Evolutionary conservation across 1,140 invertebrate genomes (phyloP).

Genomic region (Rhizoglyphus robini): DNA sequence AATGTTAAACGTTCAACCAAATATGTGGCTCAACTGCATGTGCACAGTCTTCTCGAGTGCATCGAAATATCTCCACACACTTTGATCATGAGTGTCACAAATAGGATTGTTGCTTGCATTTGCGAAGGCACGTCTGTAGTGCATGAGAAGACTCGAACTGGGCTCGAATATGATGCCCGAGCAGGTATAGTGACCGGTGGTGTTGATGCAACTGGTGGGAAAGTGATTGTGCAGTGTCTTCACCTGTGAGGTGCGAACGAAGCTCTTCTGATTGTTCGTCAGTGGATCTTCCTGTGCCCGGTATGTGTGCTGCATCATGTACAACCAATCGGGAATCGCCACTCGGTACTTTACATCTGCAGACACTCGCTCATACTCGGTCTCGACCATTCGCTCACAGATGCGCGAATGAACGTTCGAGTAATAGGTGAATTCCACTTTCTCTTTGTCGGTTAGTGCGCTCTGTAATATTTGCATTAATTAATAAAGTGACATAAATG

Average conservation of each 20-base stretch:
- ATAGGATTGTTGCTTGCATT: not conserved
- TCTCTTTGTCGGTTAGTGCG: not conserved
- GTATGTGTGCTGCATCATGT: slow-evolving; percentile 84
- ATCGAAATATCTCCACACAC: not conserved
- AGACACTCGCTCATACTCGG: slow-evolving; percentile 20
- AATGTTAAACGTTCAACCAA: no score
- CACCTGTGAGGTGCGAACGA: slow-evolving; percentile 75
- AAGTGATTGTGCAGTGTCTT: slow-evolving; percentile 83
- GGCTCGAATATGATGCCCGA: not conserved
- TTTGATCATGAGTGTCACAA: not conserved
- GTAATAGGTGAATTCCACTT: not conserved
- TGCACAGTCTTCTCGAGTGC: not conserved
- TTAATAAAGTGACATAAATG: no score
- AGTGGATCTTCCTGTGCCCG: slow-evolving; percentile 68
- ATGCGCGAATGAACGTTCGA: not conserved
- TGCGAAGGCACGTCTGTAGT: not conserved
- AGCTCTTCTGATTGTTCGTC: slow-evolving; percentile 84
- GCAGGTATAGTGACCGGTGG: slow-evolving; percentile 28
- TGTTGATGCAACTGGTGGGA: slow-evolving; percentile 66
- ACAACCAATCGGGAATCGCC: slow-evolving; percentile 70
- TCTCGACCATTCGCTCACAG: no score
- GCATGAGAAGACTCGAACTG: not conserved
- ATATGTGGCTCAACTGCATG: not conserved
- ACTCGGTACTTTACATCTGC: slow-evolving; percentile 28
- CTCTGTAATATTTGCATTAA: no score